Percentiles rank a stretch among this genome's conserved stretches.
Evolutionary conservation across 2,113 vertebrate genomes (phyloP).

Genomic region (Motacilla tschutschensis): DNA sequence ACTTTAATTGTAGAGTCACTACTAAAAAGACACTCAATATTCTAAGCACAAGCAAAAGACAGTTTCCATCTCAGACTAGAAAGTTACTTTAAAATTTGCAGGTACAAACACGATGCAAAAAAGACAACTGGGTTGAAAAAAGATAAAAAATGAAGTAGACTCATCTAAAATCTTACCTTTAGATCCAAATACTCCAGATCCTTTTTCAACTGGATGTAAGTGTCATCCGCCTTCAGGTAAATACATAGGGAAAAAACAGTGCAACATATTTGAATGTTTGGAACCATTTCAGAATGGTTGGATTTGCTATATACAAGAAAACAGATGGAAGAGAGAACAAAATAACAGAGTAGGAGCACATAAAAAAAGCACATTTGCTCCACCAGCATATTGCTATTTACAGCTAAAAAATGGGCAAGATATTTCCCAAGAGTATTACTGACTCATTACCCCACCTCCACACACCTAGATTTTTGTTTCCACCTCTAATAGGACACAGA

Average conservation of each 20-base stretch:
- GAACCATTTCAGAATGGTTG: neutral
- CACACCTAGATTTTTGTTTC: neutral
- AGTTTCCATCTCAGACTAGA: neutral
- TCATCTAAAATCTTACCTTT: constrained; percentile 82
- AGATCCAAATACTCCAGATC: constrained; percentile 97
- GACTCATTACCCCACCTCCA: neutral
- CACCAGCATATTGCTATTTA: constrained; percentile 7
- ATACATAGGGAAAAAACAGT: constrained; percentile 66
- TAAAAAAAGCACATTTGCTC: constrained; percentile 7
- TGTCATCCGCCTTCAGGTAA: constrained; percentile 91
- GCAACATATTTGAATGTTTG: neutral
- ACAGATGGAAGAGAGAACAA: neutral
- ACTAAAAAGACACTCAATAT: neutral
- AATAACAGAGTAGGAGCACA: constrained; percentile 14
- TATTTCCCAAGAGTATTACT: neutral
- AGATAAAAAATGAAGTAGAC: neutral
- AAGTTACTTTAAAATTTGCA: neutral
- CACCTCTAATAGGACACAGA: neutral
- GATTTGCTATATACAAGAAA: neutral
- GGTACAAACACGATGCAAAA: neutral
- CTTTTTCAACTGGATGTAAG: constrained; percentile 97
- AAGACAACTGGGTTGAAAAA: neutral
- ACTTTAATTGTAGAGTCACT: neutral
- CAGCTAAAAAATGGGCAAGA: constrained; percentile 15
- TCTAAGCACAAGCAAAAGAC: neutral